phyloP scores from a whole-genome alignment of 2,888 invertebrate genomes.

The Heliothis peltigera region DNA sequence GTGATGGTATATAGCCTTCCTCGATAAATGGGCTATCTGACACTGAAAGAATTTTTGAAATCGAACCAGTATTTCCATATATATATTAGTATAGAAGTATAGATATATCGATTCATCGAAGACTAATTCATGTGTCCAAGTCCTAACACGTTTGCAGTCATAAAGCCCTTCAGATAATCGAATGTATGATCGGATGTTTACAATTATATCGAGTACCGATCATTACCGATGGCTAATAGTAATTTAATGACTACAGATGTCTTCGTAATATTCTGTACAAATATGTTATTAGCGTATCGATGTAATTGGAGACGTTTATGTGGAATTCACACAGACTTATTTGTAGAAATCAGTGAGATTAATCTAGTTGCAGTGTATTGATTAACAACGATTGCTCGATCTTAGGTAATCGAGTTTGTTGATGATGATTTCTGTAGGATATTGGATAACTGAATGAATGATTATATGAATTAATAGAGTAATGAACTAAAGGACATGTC shows the following conservation, averaged over 20 bases:
- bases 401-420: not conserved
- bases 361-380: not conserved
- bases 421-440: too few relatives aligned
- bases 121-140: not conserved
- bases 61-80: too few relatives aligned
- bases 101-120: not conserved
- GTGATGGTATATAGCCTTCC: too few relatives aligned
- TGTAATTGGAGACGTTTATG: not conserved
- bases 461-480: too few relatives aligned
- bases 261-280: slow-evolving; percentile 39
- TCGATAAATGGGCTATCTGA: too few relatives aligned
- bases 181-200: slow-evolving; percentile 40
- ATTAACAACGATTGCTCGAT: not conserved
- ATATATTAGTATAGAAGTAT: too few relatives aligned
- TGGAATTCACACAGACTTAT: not conserved
- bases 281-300: slow-evolving; percentile 41
- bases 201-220: slow-evolving; percentile 47
- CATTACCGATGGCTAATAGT: slow-evolving; percentile 46
- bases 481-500: too few relatives aligned
- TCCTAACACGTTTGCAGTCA: slow-evolving; percentile 14
- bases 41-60: too few relatives aligned
- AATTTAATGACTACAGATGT: slow-evolving; percentile 36
- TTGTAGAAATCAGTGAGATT: not conserved
- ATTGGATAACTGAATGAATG: too few relatives aligned
- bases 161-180: slow-evolving; percentile 32